Conservation (phyloP, 2,888 invertebrate species). For the Chymomyza fuscimana region DNA sequence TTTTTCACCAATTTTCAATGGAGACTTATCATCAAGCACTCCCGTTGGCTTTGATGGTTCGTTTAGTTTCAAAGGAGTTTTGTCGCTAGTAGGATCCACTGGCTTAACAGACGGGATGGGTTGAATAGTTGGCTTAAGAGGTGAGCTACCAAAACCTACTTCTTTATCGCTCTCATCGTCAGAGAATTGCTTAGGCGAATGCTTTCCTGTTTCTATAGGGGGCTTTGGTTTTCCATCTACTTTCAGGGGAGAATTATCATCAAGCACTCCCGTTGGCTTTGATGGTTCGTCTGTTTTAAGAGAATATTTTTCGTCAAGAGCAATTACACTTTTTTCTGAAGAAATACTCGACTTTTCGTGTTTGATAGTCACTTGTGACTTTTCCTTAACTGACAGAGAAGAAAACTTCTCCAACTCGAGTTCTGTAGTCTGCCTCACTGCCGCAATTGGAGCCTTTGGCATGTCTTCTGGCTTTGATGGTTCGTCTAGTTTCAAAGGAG, state of each 20-base stretch:
- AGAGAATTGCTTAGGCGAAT: too few species aligned
- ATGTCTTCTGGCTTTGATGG: not conserved
- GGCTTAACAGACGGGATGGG: too few species aligned
- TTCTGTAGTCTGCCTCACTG: not conserved
- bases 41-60: too few species aligned
- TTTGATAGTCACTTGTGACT: not conserved
- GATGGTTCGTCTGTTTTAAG: not conserved
- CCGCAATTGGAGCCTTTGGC: not conserved
- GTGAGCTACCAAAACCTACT: too few species aligned
- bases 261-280: not conserved
- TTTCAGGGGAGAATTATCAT: not conserved
- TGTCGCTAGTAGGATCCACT: too few species aligned
- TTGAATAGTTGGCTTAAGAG: too few species aligned
- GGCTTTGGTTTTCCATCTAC: conserved; percentile 9
- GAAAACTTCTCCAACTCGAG: not conserved
- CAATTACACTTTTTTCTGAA: conserved; percentile 14
- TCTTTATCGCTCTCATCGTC: too few species aligned
- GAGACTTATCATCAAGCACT: conserved; percentile 4
- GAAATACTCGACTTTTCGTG: conserved; percentile 1
- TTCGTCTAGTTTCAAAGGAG: not conserved
- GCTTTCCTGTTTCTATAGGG: not conserved
- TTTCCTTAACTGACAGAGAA: too few species aligned
- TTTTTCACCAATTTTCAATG: conserved; percentile 9
- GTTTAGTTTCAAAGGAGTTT: too few species aligned
- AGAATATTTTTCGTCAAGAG: not conserved